Base-by-base conservation (phyloP, 2,113 vertebrate genomes). In the Herpetotheres cachinnans region DNA sequence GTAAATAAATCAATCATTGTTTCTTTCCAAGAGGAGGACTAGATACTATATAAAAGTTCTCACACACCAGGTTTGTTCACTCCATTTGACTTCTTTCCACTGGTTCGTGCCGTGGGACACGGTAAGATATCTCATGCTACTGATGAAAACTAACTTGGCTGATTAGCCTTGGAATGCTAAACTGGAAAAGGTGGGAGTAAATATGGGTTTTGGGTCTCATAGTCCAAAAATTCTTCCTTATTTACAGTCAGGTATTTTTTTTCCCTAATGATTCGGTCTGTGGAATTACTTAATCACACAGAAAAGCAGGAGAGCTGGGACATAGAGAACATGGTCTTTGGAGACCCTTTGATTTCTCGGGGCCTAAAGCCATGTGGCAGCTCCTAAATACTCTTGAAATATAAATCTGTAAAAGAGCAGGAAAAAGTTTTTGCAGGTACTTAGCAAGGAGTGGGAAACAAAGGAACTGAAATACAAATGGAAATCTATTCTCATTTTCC, bases 1-100 rank as follows among this genome's bases (percentile, higher is more conserved):
- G 90, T 96, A 96, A 97, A 97, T 97, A 96, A 93, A 91, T 93
- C 93, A 93, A 85, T 96, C 95, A 96, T 36, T 34, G 44, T 18
- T 93, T 47, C 95, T 89, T 96, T 93, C 91, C 89, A 82, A 91
- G 93, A 93, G 82, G 86, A 95, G 76, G 79, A 90, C 54, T 74
- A 21, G 62, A 22, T 56, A 61, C 74, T 56, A 32, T 97, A 97
- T 96, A 97, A 96, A 97, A 95, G 93, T 89, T 87, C 40, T 79
- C 70, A 42, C 70, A 4, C 7, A 13, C 56, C 40, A 4, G 20
- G 2, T 52, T 66, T 85, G 66, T 66, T 89, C 90, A 96, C 42
- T 89, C 40, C 81, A 17, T 4, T 71, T 58, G 58, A 71, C 42
- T 79, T 59, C 95, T 79, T 44, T 67, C 77, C 61, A 25, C 86